Evolutionary conservation across 2,888 invertebrate species (phyloP).

Genomic region (Caenorhabditis macrosperma): DNA sequence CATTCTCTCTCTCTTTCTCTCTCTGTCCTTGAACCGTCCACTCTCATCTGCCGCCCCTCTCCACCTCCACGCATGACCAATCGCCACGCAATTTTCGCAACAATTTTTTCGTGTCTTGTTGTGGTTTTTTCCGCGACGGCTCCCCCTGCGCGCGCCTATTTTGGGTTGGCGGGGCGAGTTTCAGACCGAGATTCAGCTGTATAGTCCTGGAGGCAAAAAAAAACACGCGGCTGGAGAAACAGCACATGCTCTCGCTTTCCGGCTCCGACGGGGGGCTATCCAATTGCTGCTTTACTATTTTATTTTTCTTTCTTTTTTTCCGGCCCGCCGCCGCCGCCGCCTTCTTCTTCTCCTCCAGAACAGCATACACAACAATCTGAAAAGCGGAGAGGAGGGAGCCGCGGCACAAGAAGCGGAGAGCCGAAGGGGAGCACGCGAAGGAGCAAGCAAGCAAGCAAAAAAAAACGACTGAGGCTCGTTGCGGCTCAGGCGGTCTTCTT

Average conservation of each 20-base stretch:
- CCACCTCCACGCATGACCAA: conserved; percentile 39
- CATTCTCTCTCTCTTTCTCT: conserved; percentile 19
- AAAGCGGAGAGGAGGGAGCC: conserved; percentile 26
- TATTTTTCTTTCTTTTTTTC: conserved; percentile 53
- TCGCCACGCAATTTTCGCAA: conserved; percentile 2
- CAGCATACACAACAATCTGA: conserved; percentile 55
- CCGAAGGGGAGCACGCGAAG: conserved; percentile 3
- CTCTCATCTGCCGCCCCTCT: conserved; percentile 16
- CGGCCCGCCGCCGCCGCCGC: conserved; percentile 32
- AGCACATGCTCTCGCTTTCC: conserved; percentile 52
- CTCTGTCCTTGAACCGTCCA: conserved; percentile 57
- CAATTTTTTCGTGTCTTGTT: conserved; percentile 4
- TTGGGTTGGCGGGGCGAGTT: no score
- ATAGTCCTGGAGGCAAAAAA: conserved; percentile 23
- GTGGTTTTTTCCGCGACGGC: not conserved
- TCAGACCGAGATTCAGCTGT: conserved; percentile 29
- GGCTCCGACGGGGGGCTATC: conserved; percentile 43
- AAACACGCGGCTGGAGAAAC: conserved; percentile 34
- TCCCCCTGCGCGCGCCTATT: not conserved
- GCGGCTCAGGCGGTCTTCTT: conserved; percentile 31
- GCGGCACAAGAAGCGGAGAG: not conserved
- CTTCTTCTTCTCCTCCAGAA: conserved; percentile 37
- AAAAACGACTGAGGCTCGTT: conserved; percentile 37
- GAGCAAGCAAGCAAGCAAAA: conserved; percentile 4
- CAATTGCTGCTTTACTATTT: conserved; percentile 60